phyloP scores from a whole-genome alignment of 2,888 invertebrate genomes.

The Tetragonisca angustula region DNA sequence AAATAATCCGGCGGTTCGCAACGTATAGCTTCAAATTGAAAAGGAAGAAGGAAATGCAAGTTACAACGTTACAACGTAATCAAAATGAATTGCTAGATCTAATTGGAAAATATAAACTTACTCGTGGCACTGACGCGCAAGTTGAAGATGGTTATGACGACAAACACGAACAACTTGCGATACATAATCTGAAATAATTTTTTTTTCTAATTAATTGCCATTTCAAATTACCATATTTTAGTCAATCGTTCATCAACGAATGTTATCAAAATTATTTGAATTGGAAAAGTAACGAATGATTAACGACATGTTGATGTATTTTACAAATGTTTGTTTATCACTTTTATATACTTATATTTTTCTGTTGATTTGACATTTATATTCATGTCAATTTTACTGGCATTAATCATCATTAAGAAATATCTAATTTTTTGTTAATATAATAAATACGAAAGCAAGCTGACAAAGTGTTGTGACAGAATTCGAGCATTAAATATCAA shows the following conservation, averaged over 20 bases:
- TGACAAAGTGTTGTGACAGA: not conserved
- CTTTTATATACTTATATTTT: not conserved
- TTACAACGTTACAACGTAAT: not conserved
- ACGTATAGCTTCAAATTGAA: conserved; percentile 11
- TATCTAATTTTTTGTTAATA: not conserved
- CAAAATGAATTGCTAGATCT: not conserved
- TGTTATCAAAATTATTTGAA: not conserved
- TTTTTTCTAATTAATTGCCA: not conserved
- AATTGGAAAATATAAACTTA: conserved; percentile 18
- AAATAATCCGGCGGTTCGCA: conserved; percentile 79
- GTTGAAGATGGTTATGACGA: conserved; percentile 30
- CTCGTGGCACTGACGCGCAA: conserved; percentile 8
- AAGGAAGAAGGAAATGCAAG: not conserved
- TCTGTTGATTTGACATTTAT: not conserved
- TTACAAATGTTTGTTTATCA: not conserved
- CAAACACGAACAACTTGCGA: conserved; percentile 12
- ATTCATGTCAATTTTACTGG: no score
- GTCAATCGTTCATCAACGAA: not conserved
- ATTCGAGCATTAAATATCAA: not conserved
- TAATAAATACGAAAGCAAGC: not conserved
- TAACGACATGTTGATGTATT: not conserved
- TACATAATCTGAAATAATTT: conserved; percentile 56
- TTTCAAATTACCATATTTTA: not conserved
- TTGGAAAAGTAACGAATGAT: not conserved
- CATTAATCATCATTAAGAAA: not conserved